Evolutionary conservation across 2,888 invertebrate species (phyloP).

Genomic region (Stenichneumon culpator): DNA sequence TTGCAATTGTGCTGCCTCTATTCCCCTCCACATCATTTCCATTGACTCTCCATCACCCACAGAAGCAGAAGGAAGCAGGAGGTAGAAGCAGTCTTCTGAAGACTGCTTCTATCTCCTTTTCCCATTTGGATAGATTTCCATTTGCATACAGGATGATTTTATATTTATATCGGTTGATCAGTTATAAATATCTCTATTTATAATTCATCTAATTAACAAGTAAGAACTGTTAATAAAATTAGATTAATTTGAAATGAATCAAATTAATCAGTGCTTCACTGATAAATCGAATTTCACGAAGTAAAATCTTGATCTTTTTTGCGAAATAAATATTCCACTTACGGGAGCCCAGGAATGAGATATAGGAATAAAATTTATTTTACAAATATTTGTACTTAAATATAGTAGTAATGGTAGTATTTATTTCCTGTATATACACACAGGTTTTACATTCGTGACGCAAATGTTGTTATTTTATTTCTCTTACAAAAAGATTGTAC

Average conservation of each 20-base stretch:
- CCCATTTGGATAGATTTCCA: too few relatives aligned
- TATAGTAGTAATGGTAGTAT: too few relatives aligned
- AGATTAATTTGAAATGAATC: background rate
- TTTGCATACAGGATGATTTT: too few relatives aligned
- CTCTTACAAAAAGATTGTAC: background rate
- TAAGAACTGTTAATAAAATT: background rate
- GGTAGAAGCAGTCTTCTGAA: too few relatives aligned
- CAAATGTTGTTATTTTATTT: background rate
- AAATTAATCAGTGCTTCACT: background rate
- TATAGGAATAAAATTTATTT: background rate
- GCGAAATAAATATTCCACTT: background rate
- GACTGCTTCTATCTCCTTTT: too few relatives aligned
- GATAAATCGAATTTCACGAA: background rate
- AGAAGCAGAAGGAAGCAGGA: too few relatives aligned
- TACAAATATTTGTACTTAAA: background rate
- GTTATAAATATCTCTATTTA: background rate
- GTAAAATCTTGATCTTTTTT: background rate
- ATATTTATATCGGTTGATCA: background rate
- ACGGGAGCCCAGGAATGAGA: background rate
- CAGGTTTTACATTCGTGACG: background rate
- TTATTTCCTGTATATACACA: too few relatives aligned
- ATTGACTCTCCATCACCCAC: too few relatives aligned
- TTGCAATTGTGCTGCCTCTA: too few relatives aligned
- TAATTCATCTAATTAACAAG: conserved; percentile 11
- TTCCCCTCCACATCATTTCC: too few relatives aligned